phyloP scores from a whole-genome alignment of 2,888 invertebrate species.

The Hydraecia micacea region DNA sequence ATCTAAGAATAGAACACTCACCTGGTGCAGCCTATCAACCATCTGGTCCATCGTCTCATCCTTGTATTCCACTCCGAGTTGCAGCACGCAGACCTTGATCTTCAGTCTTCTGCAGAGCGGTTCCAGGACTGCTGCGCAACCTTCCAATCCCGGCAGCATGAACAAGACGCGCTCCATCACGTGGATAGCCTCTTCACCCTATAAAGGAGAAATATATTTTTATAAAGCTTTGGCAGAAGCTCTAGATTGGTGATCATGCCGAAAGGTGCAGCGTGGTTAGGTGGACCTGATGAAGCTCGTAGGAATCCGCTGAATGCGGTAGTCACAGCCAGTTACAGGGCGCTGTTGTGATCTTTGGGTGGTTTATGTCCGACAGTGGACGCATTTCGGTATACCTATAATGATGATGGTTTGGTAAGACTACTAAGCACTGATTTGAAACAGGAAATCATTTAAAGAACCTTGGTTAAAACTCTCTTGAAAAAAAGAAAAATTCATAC shows the following conservation, averaged over 20 bases:
- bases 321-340: neutral
- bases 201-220: neutral
- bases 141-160: constrained; percentile 93
- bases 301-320: neutral
- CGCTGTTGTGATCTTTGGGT: too few species aligned
- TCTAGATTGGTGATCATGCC: neutral
- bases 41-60: constrained; percentile 86
- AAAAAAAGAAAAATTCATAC: neutral
- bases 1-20: constrained; percentile 67
- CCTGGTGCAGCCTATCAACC: constrained; percentile 88
- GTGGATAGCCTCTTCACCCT: constrained; percentile 85
- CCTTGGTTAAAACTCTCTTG: neutral
- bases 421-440: neutral
- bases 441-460: too few species aligned
- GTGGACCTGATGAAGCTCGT: too few species aligned
- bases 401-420: neutral
- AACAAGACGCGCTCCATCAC: constrained; percentile 88
- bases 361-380: neutral
- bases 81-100: constrained; percentile 88
- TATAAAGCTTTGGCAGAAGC: neutral
- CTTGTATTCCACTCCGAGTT: constrained; percentile 85
- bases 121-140: constrained; percentile 89
- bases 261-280: neutral
- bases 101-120: constrained; percentile 88
- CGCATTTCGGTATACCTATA: neutral